phyloP scores from a whole-genome alignment of 2,113 vertebrate genomes.

The Paradoxurus hermaphroditus region DNA sequence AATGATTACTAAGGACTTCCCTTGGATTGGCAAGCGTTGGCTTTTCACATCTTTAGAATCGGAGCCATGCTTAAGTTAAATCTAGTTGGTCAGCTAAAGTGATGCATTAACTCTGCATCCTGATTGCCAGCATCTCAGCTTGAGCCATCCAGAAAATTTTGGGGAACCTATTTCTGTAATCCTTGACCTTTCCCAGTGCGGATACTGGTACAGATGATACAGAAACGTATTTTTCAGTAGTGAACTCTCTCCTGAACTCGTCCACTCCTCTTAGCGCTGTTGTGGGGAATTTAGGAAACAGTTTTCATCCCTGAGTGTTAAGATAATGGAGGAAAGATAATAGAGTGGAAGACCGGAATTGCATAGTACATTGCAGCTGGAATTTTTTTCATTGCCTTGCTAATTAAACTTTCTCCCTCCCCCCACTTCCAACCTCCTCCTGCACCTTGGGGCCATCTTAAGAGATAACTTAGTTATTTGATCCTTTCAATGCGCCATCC shows the following conservation, averaged over 20 bases:
- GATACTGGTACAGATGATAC: not conserved
- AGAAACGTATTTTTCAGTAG: not conserved
- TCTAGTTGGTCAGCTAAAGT: not conserved
- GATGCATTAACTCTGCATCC: not conserved
- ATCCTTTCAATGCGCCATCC: not conserved
- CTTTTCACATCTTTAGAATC: not conserved
- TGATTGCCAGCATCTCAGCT: not conserved
- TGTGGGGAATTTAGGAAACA: not conserved
- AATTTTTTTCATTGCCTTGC: conserved; percentile 11
- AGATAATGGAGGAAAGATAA: not conserved
- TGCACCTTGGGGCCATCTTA: not conserved
- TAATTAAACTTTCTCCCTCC: not conserved
- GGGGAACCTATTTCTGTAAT: not conserved
- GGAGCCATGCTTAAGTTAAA: not conserved
- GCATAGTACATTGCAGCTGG: not conserved
- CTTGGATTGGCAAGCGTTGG: not conserved
- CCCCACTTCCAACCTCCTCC: not conserved
- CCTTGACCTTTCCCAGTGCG: not conserved
- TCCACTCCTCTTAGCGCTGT: not conserved
- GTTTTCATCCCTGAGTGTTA: conserved; percentile 2
- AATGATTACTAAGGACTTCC: not conserved
- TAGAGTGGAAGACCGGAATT: not conserved
- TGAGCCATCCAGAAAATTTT: conserved; percentile 17
- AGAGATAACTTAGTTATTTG: not conserved
- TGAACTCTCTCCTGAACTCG: not conserved